These are phyloP conservation scores for Cephus spinipes DNA, from an alignment of 2,888 invertebrate genomes.

Conservation along the genomic window DNA sequence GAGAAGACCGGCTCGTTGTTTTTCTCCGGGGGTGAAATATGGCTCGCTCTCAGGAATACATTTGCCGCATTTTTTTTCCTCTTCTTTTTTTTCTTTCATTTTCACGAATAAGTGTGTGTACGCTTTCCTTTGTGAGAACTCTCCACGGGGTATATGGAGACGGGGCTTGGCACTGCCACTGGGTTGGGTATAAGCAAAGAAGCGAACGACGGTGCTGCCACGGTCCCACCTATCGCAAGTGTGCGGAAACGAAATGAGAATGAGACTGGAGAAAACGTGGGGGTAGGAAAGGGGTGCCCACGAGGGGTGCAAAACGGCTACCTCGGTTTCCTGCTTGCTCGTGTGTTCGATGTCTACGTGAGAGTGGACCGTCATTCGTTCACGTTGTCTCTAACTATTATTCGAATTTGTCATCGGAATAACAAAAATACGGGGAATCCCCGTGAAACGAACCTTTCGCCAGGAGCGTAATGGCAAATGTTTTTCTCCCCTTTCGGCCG, in stretches of 20 bases:
- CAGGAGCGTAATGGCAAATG: not conserved
- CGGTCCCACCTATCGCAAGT: not conserved
- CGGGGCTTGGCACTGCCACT: not conserved
- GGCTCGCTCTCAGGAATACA: constrained; percentile 22
- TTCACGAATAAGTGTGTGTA: constrained; percentile 10
- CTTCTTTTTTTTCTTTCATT: constrained; percentile 15
- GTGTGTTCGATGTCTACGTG: constrained; percentile 14
- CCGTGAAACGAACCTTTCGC: not conserved
- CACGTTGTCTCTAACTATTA: constrained; percentile 24
- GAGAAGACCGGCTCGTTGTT: constrained; percentile 14
- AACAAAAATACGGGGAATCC: constrained; percentile 12
- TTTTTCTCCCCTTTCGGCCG: not conserved
- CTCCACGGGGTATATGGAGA: constrained; percentile 10
- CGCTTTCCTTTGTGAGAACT: constrained; percentile 16
- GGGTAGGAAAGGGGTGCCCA: constrained; percentile 3
- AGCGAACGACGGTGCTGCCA: not conserved
- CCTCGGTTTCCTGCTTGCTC: constrained; percentile 20
- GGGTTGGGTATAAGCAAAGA: not conserved
- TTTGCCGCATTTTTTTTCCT: constrained; percentile 14
- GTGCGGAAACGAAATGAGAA: not conserved
- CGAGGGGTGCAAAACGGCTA: constrained; percentile 14
- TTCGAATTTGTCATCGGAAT: constrained; percentile 21
- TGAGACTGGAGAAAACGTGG: not conserved
- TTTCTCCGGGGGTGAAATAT: constrained; percentile 20
- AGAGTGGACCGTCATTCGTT: constrained; percentile 30